Percentiles rank a stretch among this genome's conserved stretches.
phyloP scores from a whole-genome alignment of 1,140 invertebrate species.

The Panulirus ornatus region DNA sequence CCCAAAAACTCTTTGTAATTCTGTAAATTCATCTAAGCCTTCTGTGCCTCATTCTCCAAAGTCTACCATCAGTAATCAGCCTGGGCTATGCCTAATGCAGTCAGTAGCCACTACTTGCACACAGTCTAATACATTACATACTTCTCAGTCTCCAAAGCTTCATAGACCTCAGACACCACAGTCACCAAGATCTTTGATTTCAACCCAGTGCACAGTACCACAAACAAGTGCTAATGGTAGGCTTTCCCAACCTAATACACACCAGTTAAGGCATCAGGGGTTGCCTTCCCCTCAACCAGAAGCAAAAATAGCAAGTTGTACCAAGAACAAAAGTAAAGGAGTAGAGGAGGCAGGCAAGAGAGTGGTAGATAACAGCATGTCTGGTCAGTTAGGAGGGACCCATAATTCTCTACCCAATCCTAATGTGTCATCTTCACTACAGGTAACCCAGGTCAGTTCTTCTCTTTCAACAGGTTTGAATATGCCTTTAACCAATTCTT shows the following conservation, averaged over 20 bases:
- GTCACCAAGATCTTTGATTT: background rate
- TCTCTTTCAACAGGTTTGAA: background rate
- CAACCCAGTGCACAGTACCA: background rate
- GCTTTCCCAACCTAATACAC: background rate
- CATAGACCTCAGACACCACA: slow-evolving; percentile 35
- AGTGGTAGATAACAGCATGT: background rate
- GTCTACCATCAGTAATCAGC: slow-evolving; percentile 22
- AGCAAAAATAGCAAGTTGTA: background rate
- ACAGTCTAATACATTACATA: slow-evolving; percentile 12
- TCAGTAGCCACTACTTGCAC: background rate
- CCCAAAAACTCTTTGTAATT: slow-evolving; percentile 38
- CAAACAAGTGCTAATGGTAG: slow-evolving; percentile 1
- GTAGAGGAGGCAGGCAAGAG: background rate
- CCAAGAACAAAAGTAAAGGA: background rate
- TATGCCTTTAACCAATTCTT: background rate
- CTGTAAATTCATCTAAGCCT: slow-evolving; percentile 50
- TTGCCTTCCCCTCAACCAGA: background rate
- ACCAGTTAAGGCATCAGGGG: slow-evolving; percentile 8
- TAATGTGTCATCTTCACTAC: background rate
- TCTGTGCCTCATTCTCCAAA: slow-evolving; percentile 47
- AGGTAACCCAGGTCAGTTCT: background rate
- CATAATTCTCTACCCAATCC: background rate
- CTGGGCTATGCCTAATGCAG: slow-evolving; percentile 22
- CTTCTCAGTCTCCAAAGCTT: slow-evolving; percentile 48
- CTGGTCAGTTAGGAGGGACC: background rate